Percentiles rank a stretch among this genome's conserved stretches.
Evolutionary conservation across 2,888 invertebrate genomes (phyloP).

Genomic region (Conus canariensis): DNA sequence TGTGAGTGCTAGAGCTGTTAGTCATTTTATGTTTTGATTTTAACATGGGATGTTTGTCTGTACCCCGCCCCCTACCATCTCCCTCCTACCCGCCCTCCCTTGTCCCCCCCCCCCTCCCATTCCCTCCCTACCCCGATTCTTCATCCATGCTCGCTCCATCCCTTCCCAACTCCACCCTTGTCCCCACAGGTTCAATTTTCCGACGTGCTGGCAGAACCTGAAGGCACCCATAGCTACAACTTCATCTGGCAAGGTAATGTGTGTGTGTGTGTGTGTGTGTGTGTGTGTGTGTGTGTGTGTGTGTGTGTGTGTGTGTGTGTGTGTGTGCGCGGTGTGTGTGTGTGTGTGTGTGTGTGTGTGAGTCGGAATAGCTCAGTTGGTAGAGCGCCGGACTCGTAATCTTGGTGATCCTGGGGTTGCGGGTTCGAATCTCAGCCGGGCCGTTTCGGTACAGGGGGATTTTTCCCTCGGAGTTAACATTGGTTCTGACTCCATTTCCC

Average conservation of each 20-base stretch:
- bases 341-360: neutral
- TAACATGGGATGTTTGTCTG: no score
- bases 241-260: neutral
- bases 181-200: neutral
- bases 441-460: no score
- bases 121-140: neutral
- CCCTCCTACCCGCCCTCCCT: neutral
- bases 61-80: neutral
- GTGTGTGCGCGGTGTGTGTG: neutral
- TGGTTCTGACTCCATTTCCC: no score
- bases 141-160: no score
- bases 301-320: neutral
- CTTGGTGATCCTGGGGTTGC: no score
- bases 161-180: no score
- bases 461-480: no score
- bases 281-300: conserved; percentile 5
- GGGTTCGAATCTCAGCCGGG: no score
- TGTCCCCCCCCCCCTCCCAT: neutral
- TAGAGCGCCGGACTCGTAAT: no score
- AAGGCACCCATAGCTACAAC: neutral
- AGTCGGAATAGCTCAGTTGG: no score
- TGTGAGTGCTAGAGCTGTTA: neutral
- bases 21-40: no score
- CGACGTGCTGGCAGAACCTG: neutral
- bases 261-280: neutral